phyloP scores from a whole-genome alignment of 2,888 invertebrate genomes.

The Eupelmus urozonus region DNA sequence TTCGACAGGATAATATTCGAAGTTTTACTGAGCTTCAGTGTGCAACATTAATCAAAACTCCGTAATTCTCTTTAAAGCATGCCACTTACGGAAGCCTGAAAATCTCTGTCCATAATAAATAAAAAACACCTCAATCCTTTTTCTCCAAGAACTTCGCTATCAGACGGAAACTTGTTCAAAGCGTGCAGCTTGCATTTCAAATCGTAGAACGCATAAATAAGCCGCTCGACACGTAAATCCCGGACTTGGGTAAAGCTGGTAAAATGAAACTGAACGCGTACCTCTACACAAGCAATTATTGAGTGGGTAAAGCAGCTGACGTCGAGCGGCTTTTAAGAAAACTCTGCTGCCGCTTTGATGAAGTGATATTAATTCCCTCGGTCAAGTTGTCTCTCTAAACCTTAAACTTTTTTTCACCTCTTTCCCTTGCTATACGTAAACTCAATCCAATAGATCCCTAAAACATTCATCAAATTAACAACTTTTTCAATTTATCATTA shows the following conservation, averaged over 20 bases:
- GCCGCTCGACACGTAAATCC: not conserved
- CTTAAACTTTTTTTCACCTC: too few species aligned
- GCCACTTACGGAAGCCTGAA: conserved; percentile 5
- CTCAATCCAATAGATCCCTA: too few species aligned
- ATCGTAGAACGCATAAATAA: not conserved
- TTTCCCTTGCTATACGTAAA: too few species aligned
- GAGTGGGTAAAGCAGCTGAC: not conserved
- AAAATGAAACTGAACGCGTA: not conserved
- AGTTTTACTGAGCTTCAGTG: not conserved
- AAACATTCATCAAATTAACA: too few species aligned
- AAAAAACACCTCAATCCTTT: conserved; percentile 40
- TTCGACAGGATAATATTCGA: not conserved
- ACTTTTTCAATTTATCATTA: too few species aligned
- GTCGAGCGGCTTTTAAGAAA: too few species aligned
- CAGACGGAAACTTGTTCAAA: conserved; percentile 19
- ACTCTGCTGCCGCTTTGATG: too few species aligned
- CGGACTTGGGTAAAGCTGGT: not conserved
- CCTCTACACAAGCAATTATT: too few species aligned
- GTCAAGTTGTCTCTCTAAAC: too few species aligned
- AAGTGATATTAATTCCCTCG: too few species aligned
- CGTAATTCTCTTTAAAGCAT: conserved; percentile 26
- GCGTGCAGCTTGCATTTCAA: conserved; percentile 21
- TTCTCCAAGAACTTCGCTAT: conserved; percentile 19
- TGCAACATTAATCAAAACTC: conserved; percentile 43
- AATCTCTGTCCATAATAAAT: conserved; percentile 40